Conservation (phyloP, 2,888 invertebrate species). For the Theretra japonica region DNA sequence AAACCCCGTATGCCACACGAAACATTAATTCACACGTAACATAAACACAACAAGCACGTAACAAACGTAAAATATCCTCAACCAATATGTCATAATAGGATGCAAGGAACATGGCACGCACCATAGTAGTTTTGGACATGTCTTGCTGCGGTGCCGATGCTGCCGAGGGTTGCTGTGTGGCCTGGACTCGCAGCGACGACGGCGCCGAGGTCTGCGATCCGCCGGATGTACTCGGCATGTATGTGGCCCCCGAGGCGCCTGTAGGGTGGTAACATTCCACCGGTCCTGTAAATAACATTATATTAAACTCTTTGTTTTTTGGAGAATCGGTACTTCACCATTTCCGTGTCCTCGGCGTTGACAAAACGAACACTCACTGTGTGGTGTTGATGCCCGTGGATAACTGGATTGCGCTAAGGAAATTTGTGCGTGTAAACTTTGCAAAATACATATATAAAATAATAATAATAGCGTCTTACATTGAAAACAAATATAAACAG, state of each 20-base stretch:
- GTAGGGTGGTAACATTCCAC: constrained; percentile 77
- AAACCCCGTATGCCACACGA: no score
- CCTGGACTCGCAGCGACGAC: constrained; percentile 65
- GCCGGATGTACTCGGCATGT: constrained; percentile 65
- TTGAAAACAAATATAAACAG: neutral
- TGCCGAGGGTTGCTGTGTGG: constrained; percentile 71
- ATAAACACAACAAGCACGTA: no score
- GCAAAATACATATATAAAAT: neutral
- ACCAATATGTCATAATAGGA: neutral
- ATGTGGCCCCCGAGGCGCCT: constrained; percentile 65
- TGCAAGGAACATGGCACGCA: constrained; percentile 41
- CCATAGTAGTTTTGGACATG: constrained; percentile 75
- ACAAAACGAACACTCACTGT: constrained; percentile 67
- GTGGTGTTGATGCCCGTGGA: constrained; percentile 82
- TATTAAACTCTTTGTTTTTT: neutral
- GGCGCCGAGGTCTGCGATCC: constrained; percentile 66
- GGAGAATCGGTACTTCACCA: neutral
- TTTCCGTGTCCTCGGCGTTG: neutral
- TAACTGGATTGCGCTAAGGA: constrained; percentile 77
- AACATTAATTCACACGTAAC: no score
- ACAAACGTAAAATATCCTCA: neutral
- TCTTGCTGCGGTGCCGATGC: constrained; percentile 75
- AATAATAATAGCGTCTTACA: neutral
- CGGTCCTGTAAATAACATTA: constrained; percentile 59
- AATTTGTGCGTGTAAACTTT: constrained; percentile 40